Conservation (phyloP, 2,888 invertebrate genomes). For the Melanchra persicariae region DNA sequence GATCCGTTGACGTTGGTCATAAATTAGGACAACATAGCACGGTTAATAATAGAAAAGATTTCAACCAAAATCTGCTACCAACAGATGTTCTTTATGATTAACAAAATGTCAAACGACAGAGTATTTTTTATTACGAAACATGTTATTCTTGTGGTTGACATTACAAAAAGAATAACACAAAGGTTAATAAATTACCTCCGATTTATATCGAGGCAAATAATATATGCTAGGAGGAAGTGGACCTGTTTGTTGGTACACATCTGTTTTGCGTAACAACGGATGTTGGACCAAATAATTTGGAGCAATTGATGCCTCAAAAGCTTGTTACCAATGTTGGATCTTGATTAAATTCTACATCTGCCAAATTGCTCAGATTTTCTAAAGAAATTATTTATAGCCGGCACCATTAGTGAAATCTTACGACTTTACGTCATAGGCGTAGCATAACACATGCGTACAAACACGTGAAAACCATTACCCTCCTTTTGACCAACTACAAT, state of each 20-base stretch:
- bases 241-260: slow-evolving; percentile 39
- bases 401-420: slow-evolving; percentile 38
- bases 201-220: slow-evolving; percentile 57
- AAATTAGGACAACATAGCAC: slow-evolving; percentile 20
- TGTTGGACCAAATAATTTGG: slow-evolving; percentile 42
- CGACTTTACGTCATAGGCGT: slow-evolving; percentile 50
- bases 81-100: slow-evolving; percentile 55
- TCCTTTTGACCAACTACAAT: slow-evolving; percentile 47
- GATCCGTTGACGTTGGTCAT: slow-evolving; percentile 13
- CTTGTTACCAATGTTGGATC: background rate
- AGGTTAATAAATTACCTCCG: slow-evolving; percentile 58
- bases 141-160: slow-evolving; percentile 55
- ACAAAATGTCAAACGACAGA: slow-evolving; percentile 53
- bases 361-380: slow-evolving; percentile 12
- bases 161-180: slow-evolving; percentile 50
- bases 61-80: slow-evolving; percentile 32
- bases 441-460: slow-evolving; percentile 28
- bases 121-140: slow-evolving; percentile 52
- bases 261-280: slow-evolving; percentile 54
- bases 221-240: slow-evolving; percentile 28
- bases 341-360: slow-evolving; percentile 10
- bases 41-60: slow-evolving; percentile 21
- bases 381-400: slow-evolving; percentile 28
- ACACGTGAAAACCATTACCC: slow-evolving; percentile 55
- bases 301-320: background rate